phyloP scores from a whole-genome alignment of 2,797 vertebrate genomes.

The Alosa sapidissima region DNA sequence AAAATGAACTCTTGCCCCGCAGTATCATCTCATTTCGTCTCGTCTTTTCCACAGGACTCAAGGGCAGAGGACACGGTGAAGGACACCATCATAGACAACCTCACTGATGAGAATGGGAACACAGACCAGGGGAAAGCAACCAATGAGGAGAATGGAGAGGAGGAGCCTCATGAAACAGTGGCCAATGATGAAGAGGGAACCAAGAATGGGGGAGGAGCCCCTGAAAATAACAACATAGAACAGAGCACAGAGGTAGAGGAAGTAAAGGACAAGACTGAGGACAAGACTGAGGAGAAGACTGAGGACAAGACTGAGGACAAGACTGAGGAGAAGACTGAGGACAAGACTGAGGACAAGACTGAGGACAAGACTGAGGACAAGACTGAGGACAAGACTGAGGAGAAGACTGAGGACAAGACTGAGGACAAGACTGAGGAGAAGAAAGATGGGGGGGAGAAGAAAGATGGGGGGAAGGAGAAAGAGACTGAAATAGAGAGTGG shows the following conservation, averaged over 20 bases:
- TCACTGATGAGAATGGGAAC: slow-evolving; percentile 20
- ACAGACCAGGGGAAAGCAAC: slow-evolving; percentile 30
- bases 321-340: background rate
- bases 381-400: slow-evolving; percentile 22
- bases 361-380: background rate
- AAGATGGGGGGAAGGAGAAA: background rate
- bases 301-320: background rate
- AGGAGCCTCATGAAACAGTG: slow-evolving; percentile 35
- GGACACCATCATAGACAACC: background rate
- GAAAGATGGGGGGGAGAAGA: no score
- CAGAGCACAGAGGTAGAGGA: slow-evolving; percentile 36
- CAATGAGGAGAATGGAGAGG: slow-evolving; percentile 44
- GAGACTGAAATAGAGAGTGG: background rate
- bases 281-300: slow-evolving; percentile 1
- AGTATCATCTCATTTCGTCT: background rate
- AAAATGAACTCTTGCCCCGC: background rate
- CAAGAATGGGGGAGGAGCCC: slow-evolving; percentile 32
- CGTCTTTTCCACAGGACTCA: background rate
- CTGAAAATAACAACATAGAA: slow-evolving; percentile 17
- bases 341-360: background rate
- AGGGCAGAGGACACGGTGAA: background rate
- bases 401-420: background rate
- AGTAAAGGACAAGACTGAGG: slow-evolving; percentile 20
- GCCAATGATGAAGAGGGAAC: slow-evolving; percentile 16
- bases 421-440: background rate